These are phyloP conservation scores for Pterobdella sp. DNA, from an alignment of 2,888 invertebrate genomes.

Conservation along the genomic window DNA sequence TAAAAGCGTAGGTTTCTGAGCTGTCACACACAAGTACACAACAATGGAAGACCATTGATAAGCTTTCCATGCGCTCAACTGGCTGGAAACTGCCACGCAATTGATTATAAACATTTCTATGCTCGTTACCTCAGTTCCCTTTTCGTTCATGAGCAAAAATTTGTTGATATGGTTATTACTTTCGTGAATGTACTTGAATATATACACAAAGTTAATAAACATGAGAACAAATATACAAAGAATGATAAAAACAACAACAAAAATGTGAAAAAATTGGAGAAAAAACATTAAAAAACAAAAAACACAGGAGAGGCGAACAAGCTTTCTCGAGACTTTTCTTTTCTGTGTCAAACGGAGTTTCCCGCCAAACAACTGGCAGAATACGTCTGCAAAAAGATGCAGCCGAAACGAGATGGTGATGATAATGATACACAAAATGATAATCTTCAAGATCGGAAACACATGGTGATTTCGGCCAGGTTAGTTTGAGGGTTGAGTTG, in stretches of 20 bases:
- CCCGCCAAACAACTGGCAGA: constrained; percentile 93
- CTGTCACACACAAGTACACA: no score
- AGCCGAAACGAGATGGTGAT: constrained; percentile 44
- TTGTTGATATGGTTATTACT: no score
- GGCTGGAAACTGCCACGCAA: neutral
- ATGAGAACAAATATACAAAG: no score
- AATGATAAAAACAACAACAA: no score
- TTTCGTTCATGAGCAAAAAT: no score
- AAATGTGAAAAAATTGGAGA: no score
- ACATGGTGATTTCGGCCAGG: constrained; percentile 74
- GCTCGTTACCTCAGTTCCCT: no score
- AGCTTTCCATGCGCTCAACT: neutral
- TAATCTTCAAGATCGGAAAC: constrained; percentile 42
- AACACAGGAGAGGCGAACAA: constrained; percentile 86
- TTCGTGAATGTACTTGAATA: no score
- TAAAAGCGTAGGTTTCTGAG: no score
- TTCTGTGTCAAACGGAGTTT: constrained; percentile 97
- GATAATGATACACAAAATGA: constrained; percentile 62
- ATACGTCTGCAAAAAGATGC: constrained; percentile 68
- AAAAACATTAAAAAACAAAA: neutral
- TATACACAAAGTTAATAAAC: no score
- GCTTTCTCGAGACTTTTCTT: constrained; percentile 92
- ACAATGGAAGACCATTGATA: neutral
- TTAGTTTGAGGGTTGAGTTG: constrained; percentile 55
- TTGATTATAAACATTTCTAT: neutral